phyloP scores from a whole-genome alignment of 2,797 vertebrate species.

The Urosaurus nigricauda region DNA sequence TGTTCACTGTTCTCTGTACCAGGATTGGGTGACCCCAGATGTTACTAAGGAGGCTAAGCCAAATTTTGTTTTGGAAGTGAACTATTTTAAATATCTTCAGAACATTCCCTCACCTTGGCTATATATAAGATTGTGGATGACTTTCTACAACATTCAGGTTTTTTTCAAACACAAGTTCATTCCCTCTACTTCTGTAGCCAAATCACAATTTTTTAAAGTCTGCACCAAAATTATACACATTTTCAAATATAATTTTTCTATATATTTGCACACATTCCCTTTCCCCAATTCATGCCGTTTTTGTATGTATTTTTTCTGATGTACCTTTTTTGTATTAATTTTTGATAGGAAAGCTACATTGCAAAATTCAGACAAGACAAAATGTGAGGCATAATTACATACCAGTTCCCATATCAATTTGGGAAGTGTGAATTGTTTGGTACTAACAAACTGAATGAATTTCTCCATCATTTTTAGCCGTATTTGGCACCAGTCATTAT shows the following conservation, averaged over 20 bases:
- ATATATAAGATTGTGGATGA: background rate
- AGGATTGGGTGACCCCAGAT: no score
- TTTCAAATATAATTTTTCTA: background rate
- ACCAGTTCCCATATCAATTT: background rate
- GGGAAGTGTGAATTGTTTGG: background rate
- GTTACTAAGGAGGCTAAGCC: background rate
- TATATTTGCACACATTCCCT: background rate
- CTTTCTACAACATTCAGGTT: background rate
- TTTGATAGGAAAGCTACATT: background rate
- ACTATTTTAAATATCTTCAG: background rate
- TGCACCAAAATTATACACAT: background rate
- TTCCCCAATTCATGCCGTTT: background rate
- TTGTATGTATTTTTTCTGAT: background rate
- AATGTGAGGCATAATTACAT: background rate
- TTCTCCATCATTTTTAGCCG: background rate
- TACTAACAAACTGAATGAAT: background rate
- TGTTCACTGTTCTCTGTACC: background rate
- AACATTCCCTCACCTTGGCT: background rate
- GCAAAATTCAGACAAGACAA: background rate
- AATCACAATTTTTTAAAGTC: background rate
- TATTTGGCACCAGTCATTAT: fast-evolving
- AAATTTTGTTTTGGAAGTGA: background rate
- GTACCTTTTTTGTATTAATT: no score
- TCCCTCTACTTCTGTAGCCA: background rate
- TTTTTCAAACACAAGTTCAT: background rate